A percentile compares a stretch with the other conserved stretches of the same genome.
Evolutionary conservation across 2,113 vertebrate species (phyloP).

Genomic region (Myodes glareolus): DNA sequence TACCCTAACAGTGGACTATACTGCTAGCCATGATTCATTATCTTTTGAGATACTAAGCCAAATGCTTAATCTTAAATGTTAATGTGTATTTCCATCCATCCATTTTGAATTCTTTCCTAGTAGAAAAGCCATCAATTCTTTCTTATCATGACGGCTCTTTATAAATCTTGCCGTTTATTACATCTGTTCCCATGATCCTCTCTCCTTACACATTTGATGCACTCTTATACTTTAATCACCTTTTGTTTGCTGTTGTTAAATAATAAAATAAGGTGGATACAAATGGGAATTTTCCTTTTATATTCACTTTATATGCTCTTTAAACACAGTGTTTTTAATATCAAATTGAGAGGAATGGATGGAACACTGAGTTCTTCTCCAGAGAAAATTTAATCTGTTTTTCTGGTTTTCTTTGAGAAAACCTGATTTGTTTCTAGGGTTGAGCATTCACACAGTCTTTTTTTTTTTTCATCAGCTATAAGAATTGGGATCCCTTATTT

Average conservation of each 20-base stretch:
- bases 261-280: conserved; percentile 24
- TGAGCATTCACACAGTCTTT: background rate
- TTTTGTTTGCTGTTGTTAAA: conserved; percentile 57
- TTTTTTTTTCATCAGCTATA: background rate
- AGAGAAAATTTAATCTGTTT: background rate
- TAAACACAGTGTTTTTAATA: background rate
- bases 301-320: conserved; percentile 36
- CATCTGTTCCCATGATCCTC: conserved; percentile 39
- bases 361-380: background rate
- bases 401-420: background rate
- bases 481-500: background rate
- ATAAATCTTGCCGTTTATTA: conserved; percentile 60
- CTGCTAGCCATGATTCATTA: background rate
- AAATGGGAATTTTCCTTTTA: background rate
- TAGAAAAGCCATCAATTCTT: conserved; percentile 62
- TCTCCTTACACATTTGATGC: conserved; percentile 58
- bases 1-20: background rate
- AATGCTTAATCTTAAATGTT: conserved; percentile 48
- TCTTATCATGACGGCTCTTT: conserved; percentile 34
- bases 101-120: conserved; percentile 66
- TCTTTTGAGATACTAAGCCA: background rate
- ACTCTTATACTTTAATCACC: conserved; percentile 44
- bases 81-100: conserved; percentile 29
- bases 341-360: background rate
- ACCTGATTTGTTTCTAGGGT: background rate